Percentiles rank a stretch among this genome's conserved stretches.
These are phyloP conservation scores for Paramisgurnus dabryanus DNA, from an alignment of 2,113 vertebrate genomes.

Conservation along the genomic window DNA sequence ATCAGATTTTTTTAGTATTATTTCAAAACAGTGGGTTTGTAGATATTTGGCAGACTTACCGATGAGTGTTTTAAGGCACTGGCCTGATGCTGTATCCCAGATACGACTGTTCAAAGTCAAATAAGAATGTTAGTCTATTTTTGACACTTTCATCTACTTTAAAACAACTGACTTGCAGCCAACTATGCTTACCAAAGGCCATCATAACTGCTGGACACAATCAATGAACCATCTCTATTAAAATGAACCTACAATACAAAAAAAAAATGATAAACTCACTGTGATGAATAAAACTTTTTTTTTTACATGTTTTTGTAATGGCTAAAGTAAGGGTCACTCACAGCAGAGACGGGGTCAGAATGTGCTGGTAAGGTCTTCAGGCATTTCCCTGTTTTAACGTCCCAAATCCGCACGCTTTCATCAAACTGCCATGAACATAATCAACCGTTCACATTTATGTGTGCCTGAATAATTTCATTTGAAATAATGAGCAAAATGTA, in stretches of 20 bases:
- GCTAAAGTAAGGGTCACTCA: constrained; percentile 65
- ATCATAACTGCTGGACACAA: constrained; percentile 98
- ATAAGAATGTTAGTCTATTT: background rate
- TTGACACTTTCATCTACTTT: background rate
- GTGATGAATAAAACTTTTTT: background rate
- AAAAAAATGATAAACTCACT: background rate
- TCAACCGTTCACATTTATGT: background rate
- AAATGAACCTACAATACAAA: constrained; percentile 87
- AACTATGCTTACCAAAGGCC: constrained; percentile 89
- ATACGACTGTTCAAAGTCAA: constrained; percentile 81
- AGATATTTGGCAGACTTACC: constrained; percentile 76
- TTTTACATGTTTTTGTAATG: background rate
- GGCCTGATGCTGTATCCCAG: constrained; percentile 98
- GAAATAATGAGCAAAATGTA: no score
- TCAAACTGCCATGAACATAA: constrained; percentile 80
- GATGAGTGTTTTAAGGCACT: constrained; percentile 98
- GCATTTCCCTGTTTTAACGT: constrained; percentile 98
- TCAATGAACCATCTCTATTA: constrained; percentile 96
- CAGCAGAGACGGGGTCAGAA: constrained; percentile 95
- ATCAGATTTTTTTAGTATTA: no score
- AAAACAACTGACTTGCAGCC: background rate
- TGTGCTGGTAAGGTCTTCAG: constrained; percentile 97
- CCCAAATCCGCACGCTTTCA: constrained; percentile 97
- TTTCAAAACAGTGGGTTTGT: no score
- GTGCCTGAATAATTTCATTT: background rate